Evolutionary conservation across 2,113 vertebrate species (phyloP), one percentile per base, ranked within the genome.

Genomic region (Amphiprion percula): DNA sequence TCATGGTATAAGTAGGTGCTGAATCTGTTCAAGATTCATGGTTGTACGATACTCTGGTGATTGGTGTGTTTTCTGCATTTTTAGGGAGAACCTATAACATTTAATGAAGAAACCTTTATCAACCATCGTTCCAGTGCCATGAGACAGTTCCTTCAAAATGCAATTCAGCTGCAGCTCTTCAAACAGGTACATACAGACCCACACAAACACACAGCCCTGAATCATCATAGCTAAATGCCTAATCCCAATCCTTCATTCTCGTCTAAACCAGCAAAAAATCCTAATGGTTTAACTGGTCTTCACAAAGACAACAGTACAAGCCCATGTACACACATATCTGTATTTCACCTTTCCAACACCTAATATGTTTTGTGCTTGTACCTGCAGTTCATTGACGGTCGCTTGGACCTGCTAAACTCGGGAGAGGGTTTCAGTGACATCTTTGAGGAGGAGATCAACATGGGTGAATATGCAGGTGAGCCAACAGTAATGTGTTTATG

Each of bases 391-490:
- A 99, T 99, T 69, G 98, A 99, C 30, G 97, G 97, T 0, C 96
- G 98, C 12, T 92, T 99, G 83, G 97, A 99, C 87, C 93, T 97
- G 70, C 91, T 99, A 61, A 99, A 99, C 88, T 95, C 96, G 0
- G 98, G 98, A 0, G 96, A 98, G 82, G 98, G 98, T 70, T 99
- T 99, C 94, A 99, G 94, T 68, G 98, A 99, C 56, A 91, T 97
- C 62, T 99, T 99, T 91, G 98, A 99, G 89, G 98, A 99, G 37
- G 97, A 99, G 89, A 99, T 99, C 90, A 97, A 95, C 92, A 96
- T 95, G 94, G 96, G 97, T 4, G 98, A 98, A 90, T 99, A 99
- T 76, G 97, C 96, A 73, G 98, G 98, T 98, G 85, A 94, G 93
- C 19, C 26, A 44, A 17, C 2, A 5, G 41, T 10, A 11, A 39